These are phyloP conservation scores for Macrophya annulata DNA, from an alignment of 2,888 invertebrate species.

Conservation along the genomic window DNA sequence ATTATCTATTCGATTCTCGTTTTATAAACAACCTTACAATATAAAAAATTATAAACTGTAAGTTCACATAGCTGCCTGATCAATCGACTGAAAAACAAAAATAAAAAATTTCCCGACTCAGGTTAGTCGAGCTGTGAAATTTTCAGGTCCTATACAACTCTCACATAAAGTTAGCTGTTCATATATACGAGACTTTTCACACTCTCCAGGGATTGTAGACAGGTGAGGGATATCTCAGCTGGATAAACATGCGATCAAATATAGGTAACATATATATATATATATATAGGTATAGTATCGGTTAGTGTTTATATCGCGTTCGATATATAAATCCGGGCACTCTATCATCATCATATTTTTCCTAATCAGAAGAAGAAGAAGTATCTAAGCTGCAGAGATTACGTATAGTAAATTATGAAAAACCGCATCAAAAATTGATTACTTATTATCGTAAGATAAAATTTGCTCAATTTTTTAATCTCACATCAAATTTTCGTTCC, in stretches of 20 bases:
- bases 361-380: neutral
- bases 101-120: neutral
- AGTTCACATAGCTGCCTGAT: neutral
- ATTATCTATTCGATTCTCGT: neutral
- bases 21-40: neutral
- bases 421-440: neutral
- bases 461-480: neutral
- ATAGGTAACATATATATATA: neutral
- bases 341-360: neutral
- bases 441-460: neutral
- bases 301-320: neutral
- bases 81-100: neutral
- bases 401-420: neutral
- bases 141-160: conserved; percentile 5
- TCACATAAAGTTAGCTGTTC: conserved; percentile 22
- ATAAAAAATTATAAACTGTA: neutral
- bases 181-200: conserved; percentile 16
- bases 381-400: neutral
- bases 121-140: neutral
- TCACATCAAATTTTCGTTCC: neutral
- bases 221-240: neutral
- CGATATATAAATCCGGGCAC: neutral
- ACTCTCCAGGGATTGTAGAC: neutral
- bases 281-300: neutral
- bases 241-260: conserved; percentile 25